Conservation (phyloP, 2,888 invertebrate genomes). For the Lysandra coridon region DNA sequence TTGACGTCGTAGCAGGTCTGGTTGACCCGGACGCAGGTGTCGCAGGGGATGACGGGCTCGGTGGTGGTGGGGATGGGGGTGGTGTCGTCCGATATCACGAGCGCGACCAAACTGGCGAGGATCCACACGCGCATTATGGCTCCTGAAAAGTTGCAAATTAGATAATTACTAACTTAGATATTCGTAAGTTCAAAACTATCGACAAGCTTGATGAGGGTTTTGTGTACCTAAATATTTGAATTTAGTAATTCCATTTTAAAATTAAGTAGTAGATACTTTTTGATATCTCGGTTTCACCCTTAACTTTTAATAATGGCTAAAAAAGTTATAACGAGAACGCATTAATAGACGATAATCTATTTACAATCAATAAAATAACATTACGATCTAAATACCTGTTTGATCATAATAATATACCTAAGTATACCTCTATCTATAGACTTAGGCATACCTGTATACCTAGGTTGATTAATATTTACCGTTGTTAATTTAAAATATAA, state of each 20-base stretch:
- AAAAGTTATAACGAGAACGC: background rate
- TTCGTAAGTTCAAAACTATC: background rate
- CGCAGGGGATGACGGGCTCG: conserved; percentile 43
- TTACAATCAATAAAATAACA: too few species aligned
- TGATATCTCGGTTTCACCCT: background rate
- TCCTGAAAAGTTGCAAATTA: conserved; percentile 40
- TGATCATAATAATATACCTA: too few species aligned
- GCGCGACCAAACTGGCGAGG: conserved; percentile 45
- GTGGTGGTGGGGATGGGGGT: background rate
- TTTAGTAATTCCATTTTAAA: background rate
- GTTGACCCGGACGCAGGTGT: conserved; percentile 56
- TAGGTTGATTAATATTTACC: too few species aligned
- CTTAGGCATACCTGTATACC: too few species aligned
- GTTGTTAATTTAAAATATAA: too few species aligned
- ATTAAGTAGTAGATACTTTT: background rate
- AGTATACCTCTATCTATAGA: too few species aligned
- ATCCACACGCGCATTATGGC: conserved; percentile 49
- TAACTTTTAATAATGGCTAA: background rate
- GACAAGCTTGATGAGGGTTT: background rate
- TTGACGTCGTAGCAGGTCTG: conserved; percentile 58
- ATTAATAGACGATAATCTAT: too few species aligned
- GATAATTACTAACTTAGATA: background rate
- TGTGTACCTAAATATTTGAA: background rate
- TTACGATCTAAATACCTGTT: too few species aligned
- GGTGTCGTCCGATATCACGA: conserved; percentile 44